phyloP scores from a whole-genome alignment of 2,113 vertebrate species.

The Ammospiza nelsoni region DNA sequence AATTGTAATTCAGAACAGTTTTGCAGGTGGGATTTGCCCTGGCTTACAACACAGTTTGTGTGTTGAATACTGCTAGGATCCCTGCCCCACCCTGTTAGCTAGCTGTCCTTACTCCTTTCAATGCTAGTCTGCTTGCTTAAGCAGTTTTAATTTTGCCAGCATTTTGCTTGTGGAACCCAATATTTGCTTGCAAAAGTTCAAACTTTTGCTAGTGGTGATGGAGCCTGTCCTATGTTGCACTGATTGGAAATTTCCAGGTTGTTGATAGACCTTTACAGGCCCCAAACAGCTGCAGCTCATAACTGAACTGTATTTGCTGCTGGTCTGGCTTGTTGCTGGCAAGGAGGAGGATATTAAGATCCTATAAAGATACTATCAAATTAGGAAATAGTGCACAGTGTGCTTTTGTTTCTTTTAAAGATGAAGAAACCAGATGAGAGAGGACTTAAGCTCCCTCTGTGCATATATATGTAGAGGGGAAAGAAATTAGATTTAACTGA shows the following conservation, averaged over 20 bases:
- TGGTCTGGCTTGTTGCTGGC: conserved; percentile 24
- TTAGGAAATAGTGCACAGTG: conserved; percentile 45
- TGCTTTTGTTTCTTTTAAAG: conserved; percentile 59
- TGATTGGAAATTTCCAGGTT: conserved; percentile 40
- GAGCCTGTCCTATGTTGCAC: neutral
- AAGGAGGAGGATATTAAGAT: conserved; percentile 58
- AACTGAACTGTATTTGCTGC: conserved; percentile 45
- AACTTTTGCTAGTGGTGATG: neutral
- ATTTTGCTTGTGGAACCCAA: neutral
- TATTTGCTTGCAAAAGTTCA: neutral
- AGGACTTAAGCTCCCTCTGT: conserved; percentile 31
- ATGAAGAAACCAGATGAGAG: conserved; percentile 54
- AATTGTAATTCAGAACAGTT: neutral
- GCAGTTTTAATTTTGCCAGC: neutral
- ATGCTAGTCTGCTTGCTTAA: neutral
- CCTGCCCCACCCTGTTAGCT: neutral
- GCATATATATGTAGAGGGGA: conserved; percentile 30
- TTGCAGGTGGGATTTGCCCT: neutral
- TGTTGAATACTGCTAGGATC: neutral
- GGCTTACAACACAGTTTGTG: neutral
- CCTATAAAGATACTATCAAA: conserved; percentile 55
- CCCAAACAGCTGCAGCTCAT: conserved; percentile 40
- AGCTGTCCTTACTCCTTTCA: neutral
- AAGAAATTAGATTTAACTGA: conserved; percentile 59
- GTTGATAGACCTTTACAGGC: neutral